Conservation (phyloP, 2,113 vertebrate genomes). For the Phalacrocorax aristotelis region DNA sequence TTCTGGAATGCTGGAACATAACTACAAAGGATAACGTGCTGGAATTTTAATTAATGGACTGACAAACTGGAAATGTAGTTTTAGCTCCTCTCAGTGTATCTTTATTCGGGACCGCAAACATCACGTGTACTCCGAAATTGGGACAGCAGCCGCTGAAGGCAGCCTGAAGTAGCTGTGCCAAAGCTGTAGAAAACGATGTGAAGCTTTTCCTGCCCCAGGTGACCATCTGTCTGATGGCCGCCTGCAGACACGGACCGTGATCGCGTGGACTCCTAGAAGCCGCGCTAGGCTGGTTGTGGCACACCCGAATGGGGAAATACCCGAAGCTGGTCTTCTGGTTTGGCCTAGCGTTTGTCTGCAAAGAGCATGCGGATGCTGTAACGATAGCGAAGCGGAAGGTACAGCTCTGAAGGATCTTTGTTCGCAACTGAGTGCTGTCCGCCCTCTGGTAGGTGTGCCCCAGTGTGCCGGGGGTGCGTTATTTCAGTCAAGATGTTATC, state of each 20-base stretch:
- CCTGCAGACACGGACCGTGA: background rate
- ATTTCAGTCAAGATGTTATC: background rate
- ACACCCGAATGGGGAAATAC: background rate
- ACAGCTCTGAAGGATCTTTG: background rate
- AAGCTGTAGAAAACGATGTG: background rate
- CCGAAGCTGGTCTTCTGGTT: background rate
- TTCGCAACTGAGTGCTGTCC: background rate
- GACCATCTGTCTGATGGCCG: background rate
- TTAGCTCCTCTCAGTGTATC: background rate
- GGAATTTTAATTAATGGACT: background rate
- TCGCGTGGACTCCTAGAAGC: background rate
- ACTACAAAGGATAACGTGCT: background rate
- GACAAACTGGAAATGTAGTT: background rate
- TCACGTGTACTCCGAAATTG: background rate
- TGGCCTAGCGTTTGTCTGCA: background rate
- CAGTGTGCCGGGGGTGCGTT: background rate
- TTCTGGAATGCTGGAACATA: background rate
- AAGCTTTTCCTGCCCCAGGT: background rate
- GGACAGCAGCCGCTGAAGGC: background rate
- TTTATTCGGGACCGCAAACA: background rate
- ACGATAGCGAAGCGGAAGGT: background rate
- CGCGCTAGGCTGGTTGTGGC: background rate
- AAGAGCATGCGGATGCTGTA: background rate
- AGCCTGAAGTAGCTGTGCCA: background rate
- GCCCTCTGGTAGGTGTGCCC: background rate